Conservation (phyloP, 1,140 invertebrate genomes). For the Bombus superbus region DNA sequence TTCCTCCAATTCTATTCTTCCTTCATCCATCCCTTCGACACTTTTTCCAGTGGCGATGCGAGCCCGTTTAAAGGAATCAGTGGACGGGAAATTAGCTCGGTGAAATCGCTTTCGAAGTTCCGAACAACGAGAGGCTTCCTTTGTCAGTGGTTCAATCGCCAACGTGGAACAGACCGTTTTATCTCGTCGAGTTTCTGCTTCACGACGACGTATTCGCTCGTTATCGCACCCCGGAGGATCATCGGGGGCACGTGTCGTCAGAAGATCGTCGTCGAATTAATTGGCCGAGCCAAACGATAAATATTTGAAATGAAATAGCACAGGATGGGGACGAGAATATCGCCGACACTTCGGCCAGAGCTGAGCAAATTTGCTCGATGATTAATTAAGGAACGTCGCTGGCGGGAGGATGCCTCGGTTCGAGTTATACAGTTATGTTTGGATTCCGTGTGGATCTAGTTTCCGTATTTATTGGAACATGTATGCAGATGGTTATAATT, state of each 20-base stretch:
- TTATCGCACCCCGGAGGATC: slow-evolving; percentile 10
- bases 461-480: not conserved
- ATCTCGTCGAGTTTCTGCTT: not conserved
- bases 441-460: not conserved
- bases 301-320: slow-evolving; percentile 28
- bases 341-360: not conserved
- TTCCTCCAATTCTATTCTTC: not conserved
- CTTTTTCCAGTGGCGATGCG: not conserved
- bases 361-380: slow-evolving; percentile 17
- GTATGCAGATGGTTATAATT: not conserved
- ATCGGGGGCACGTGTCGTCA: not conserved
- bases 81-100: slow-evolving; percentile 42
- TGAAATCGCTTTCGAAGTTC: slow-evolving; percentile 31
- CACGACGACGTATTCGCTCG: slow-evolving; percentile 7
- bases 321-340: not conserved
- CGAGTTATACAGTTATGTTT: not conserved
- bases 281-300: slow-evolving; percentile 11
- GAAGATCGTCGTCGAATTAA: slow-evolving; percentile 24
- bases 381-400: slow-evolving; percentile 19
- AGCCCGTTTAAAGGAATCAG: slow-evolving; percentile 15
- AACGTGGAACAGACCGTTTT: slow-evolving; percentile 16
- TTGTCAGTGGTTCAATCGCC: not conserved
- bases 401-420: not conserved
- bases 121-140: slow-evolving; percentile 19
- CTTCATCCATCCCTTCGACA: not conserved